Conservation (phyloP, 2,888 invertebrate genomes). For the Schrankia costaestrigalis region DNA sequence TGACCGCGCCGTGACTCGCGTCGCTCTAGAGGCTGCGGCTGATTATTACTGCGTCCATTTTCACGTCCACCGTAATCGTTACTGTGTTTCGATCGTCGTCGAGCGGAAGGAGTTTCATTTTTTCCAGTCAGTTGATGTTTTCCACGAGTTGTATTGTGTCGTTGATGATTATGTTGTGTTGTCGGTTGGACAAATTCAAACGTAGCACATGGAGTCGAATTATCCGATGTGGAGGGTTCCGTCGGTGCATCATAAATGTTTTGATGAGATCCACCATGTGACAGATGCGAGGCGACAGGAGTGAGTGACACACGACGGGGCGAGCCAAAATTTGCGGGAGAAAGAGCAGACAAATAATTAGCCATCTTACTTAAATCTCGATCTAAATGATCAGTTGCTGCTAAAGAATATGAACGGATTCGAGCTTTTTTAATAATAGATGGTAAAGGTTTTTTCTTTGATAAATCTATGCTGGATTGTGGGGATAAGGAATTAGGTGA, state of each 20-base stretch:
- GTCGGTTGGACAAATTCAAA: slow-evolving; percentile 25
- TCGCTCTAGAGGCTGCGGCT: slow-evolving; percentile 74
- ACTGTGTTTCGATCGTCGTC: slow-evolving; percentile 68
- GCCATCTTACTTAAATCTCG: slow-evolving; percentile 73
- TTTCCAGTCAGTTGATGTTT: slow-evolving; percentile 36
- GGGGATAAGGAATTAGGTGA: slow-evolving; percentile 56
- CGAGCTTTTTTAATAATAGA: slow-evolving; percentile 64
- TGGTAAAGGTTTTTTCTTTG: slow-evolving; percentile 52
- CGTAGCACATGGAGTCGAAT: slow-evolving; percentile 17
- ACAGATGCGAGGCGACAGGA: slow-evolving; percentile 64
- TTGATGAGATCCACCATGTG: slow-evolving; percentile 55
- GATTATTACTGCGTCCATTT: slow-evolving; percentile 75
- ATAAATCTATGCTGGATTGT: slow-evolving; percentile 51
- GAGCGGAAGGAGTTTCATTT: slow-evolving; percentile 42
- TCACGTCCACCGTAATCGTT: slow-evolving; percentile 83
- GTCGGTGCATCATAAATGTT: slow-evolving; percentile 43
- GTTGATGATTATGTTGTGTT: slow-evolving; percentile 14
- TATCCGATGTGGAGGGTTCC: slow-evolving; percentile 27
- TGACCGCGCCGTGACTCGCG: slow-evolving; percentile 81
- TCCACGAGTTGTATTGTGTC: slow-evolving; percentile 35
- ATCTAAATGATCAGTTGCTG: slow-evolving; percentile 58
- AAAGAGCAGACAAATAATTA: slow-evolving; percentile 82
- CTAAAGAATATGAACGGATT: slow-evolving; percentile 57
- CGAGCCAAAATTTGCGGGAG: slow-evolving; percentile 78
- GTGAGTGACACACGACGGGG: slow-evolving; percentile 69